phyloP scores from a whole-genome alignment of 30 jellyfish, hydroid and myxozoan species.

The Haliclystus octoradiatus region DNA sequence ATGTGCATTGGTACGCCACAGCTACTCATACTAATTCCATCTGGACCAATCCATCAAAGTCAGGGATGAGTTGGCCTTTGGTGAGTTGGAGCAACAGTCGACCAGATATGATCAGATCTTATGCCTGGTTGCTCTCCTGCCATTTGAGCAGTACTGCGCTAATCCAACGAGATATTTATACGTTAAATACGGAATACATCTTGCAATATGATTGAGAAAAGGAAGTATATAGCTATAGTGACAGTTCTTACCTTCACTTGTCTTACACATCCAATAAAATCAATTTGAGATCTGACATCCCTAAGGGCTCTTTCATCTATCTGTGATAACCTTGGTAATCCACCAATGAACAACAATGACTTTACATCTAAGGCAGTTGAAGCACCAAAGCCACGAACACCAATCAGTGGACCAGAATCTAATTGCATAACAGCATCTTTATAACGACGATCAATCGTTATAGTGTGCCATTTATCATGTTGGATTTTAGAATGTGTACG shows the following conservation, averaged over 20 bases:
- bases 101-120: no score
- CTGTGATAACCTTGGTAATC: constrained; percentile 46
- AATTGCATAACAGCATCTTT: constrained; percentile 73
- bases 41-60: no score
- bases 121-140: no score
- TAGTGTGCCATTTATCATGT: constrained; percentile 38
- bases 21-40: no score
- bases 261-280: constrained; percentile 58
- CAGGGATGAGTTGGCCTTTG: no score
- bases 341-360: constrained; percentile 63
- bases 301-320: constrained; percentile 43
- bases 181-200: no score
- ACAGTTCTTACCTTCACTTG: constrained; percentile 58
- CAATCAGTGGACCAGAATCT: constrained; percentile 37
- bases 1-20: no score
- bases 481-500: constrained; percentile 34
- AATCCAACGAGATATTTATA: no score
- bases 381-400: constrained; percentile 55
- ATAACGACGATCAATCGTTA: constrained; percentile 40
- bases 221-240: no score
- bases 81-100: no score
- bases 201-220: no score
- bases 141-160: no score
- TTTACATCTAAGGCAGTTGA: constrained; percentile 39
- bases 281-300: constrained; percentile 32